Conservation (phyloP, 2,888 invertebrate genomes). For the Hesperia comma region DNA sequence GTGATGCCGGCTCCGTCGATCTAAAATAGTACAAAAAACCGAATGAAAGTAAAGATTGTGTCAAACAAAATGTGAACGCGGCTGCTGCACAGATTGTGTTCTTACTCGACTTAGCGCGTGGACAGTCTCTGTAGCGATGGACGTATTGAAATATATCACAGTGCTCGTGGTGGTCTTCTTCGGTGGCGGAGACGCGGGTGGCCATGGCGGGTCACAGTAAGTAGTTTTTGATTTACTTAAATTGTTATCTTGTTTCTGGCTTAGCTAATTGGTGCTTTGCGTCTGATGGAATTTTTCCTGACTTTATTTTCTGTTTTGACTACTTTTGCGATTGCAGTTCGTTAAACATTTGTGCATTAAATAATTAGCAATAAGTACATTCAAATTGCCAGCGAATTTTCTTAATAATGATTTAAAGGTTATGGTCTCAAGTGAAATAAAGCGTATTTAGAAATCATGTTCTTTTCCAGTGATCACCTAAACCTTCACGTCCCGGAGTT, state of each 20-base stretch:
- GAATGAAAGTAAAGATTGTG: conserved; percentile 60
- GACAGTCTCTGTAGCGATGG: conserved; percentile 53
- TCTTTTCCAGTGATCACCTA: conserved; percentile 80
- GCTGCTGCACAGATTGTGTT: conserved; percentile 50
- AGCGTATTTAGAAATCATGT: conserved; percentile 5
- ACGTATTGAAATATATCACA: conserved; percentile 62
- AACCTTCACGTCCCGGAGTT: conserved; percentile 85
- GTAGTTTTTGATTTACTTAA: conserved; percentile 39
- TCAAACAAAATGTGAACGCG: conserved; percentile 71
- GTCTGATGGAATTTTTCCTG: conserved; percentile 5
- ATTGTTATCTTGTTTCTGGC: neutral
- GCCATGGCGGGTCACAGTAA: conserved; percentile 76
- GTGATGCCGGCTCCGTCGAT: conserved; percentile 53
- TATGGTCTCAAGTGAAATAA: neutral
- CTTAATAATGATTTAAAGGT: neutral
- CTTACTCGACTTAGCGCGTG: conserved; percentile 35
- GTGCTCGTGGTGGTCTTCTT: conserved; percentile 64
- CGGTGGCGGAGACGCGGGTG: conserved; percentile 68
- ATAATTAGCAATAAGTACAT: no score
- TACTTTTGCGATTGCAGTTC: no score
- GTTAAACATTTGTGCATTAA: no score
- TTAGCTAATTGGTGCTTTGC: conserved; percentile 38
- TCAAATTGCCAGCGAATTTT: neutral
- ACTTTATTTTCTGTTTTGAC: no score
- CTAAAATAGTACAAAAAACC: conserved; percentile 57